A percentile compares a stretch with the other conserved stretches of the same genome.
Conservation (phyloP, 2,888 invertebrate species). For the Asteroscopus sphinx region DNA sequence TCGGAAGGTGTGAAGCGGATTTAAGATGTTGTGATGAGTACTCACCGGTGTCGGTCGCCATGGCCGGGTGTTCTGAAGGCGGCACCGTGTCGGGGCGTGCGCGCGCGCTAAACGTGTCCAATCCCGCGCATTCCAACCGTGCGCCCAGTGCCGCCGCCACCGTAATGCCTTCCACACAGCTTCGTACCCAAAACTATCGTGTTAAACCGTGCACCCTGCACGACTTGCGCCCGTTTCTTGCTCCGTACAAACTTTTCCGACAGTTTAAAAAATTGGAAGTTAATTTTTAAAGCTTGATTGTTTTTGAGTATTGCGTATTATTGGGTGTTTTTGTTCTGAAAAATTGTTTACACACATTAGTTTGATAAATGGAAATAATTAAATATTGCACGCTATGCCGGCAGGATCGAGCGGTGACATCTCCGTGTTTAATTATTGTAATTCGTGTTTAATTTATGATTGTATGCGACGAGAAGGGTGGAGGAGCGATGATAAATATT, state of each 20-base stretch:
- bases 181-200: conserved; percentile 59
- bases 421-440: conserved; percentile 53
- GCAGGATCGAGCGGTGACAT: conserved; percentile 65
- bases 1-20: conserved; percentile 11
- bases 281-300: conserved; percentile 69
- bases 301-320: conserved; percentile 65
- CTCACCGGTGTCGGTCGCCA: conserved; percentile 89
- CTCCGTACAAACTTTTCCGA: conserved; percentile 30
- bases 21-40: conserved; percentile 35
- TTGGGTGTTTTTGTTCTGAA: conserved; percentile 69
- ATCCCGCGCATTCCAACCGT: conserved; percentile 87
- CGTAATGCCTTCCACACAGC: conserved; percentile 76
- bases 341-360: conserved; percentile 57
- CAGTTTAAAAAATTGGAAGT: conserved; percentile 51
- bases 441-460: conserved; percentile 54
- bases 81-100: conserved; percentile 86
- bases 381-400: conserved; percentile 36
- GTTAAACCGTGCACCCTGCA: conserved; percentile 52
- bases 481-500: conserved; percentile 54
- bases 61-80: conserved; percentile 87
- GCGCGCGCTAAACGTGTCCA: conserved; percentile 85
- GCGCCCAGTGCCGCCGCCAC: conserved; percentile 84
- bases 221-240: conserved; percentile 33
- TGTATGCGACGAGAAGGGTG: conserved; percentile 62
- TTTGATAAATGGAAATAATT: conserved; percentile 21